Conservation (phyloP, 2,113 vertebrate species). For the Paracanthobrama guichenoti region DNA sequence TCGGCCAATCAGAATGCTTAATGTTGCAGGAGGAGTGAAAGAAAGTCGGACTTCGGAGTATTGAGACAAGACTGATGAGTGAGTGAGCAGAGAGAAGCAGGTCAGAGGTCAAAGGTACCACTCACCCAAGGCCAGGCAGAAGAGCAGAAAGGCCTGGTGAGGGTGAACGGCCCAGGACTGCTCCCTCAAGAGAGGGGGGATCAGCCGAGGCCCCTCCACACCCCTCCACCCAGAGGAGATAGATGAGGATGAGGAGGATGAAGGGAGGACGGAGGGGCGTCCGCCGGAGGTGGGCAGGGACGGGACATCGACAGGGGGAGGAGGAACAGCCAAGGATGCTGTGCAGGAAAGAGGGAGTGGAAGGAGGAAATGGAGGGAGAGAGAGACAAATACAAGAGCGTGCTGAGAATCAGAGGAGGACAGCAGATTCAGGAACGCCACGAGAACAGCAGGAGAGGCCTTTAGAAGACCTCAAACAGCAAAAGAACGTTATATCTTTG, state of each 20-base stretch:
- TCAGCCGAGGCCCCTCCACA: conserved; percentile 73
- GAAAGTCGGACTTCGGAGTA: conserved; percentile 2
- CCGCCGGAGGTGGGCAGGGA: conserved; percentile 82
- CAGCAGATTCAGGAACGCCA: conserved; percentile 53
- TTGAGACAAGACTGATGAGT: neutral
- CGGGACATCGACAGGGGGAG: conserved; percentile 71
- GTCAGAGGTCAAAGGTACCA: conserved; percentile 64
- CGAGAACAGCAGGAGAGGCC: no score
- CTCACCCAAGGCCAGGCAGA: conserved; percentile 97
- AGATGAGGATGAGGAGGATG: conserved; percentile 79
- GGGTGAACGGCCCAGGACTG: conserved; percentile 86
- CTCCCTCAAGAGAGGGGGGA: conserved; percentile 93
- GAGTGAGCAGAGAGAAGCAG: neutral
- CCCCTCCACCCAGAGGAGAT: conserved; percentile 72
- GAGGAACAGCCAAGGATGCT: conserved; percentile 69
- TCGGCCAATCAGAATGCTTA: neutral
- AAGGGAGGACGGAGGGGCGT: conserved; percentile 75
- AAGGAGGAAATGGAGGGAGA: conserved; percentile 57
- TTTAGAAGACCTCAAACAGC: no score
- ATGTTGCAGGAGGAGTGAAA: neutral
- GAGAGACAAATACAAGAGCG: conserved; percentile 61
- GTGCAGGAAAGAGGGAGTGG: conserved; percentile 58
- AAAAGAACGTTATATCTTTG: no score
- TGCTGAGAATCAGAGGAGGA: conserved; percentile 58
- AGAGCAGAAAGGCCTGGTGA: conserved; percentile 86